phyloP scores from a whole-genome alignment of 2,888 invertebrate species.

The Cerastis leucographa region DNA sequence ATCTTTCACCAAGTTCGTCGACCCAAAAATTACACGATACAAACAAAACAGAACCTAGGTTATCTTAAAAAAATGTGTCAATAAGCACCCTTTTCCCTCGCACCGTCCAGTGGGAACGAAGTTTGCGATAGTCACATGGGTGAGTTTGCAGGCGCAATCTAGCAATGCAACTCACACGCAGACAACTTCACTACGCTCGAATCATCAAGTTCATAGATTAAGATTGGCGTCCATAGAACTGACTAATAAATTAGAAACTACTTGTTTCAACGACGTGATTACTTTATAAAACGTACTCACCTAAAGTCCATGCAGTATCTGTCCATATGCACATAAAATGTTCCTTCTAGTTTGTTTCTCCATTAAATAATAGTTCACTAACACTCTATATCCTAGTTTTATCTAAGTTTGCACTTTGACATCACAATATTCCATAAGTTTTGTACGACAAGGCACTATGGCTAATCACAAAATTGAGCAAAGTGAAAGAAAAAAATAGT shows the following conservation, averaged over 20 bases:
- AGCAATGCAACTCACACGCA: slow-evolving; percentile 83
- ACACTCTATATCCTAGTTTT: slow-evolving; percentile 81
- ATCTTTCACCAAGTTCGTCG: slow-evolving; percentile 81
- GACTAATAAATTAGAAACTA: slow-evolving; percentile 69
- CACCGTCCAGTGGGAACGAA: slow-evolving; percentile 63
- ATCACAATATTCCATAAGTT: slow-evolving; percentile 84
- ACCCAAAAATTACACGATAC: slow-evolving; percentile 77
- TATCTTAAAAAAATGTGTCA: slow-evolving; percentile 59
- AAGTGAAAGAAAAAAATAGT: slow-evolving; percentile 81
- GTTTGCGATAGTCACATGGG: slow-evolving; percentile 77
- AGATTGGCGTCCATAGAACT: slow-evolving; percentile 84
- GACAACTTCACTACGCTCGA: slow-evolving; percentile 82
- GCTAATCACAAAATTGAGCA: slow-evolving; percentile 90
- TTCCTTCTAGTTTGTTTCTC: slow-evolving; percentile 67
- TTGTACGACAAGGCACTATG: slow-evolving; percentile 88
- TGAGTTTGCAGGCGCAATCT: slow-evolving; percentile 81
- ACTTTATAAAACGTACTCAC: slow-evolving; percentile 75
- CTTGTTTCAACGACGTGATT: slow-evolving; percentile 51
- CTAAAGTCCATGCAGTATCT: slow-evolving; percentile 78
- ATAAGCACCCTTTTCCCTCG: slow-evolving; percentile 72
- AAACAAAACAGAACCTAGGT: slow-evolving; percentile 72
- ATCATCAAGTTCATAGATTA: slow-evolving; percentile 91
- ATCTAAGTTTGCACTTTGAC: slow-evolving; percentile 86
- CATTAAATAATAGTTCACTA: slow-evolving; percentile 78
- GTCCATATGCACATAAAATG: slow-evolving; percentile 82